These are phyloP conservation scores for Steinernema scapterisci DNA, from an alignment of 2,888 invertebrate genomes.

Conservation along the genomic window DNA sequence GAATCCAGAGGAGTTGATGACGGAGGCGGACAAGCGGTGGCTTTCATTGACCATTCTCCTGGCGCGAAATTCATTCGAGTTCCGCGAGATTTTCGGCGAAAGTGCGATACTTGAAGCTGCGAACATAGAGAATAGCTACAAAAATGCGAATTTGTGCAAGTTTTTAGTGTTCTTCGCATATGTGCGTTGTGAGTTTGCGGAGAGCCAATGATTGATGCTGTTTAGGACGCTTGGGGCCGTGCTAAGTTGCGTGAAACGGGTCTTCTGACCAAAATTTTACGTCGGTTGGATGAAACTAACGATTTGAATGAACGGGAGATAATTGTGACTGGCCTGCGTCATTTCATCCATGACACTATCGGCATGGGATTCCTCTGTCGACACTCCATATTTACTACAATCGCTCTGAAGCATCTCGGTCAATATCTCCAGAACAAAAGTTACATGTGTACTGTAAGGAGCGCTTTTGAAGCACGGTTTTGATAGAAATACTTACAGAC, in stretches of 20 bases:
- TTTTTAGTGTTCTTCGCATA: conserved; percentile 41
- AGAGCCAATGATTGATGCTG: not conserved
- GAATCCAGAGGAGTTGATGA: not conserved
- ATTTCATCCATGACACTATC: conserved; percentile 37
- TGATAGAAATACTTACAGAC: conserved; percentile 40
- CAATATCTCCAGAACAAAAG: conserved; percentile 33
- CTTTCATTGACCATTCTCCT: conserved; percentile 37
- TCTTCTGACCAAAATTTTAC: conserved; percentile 53
- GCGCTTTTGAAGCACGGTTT: not conserved
- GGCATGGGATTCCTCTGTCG: conserved; percentile 34
- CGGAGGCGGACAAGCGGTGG: conserved; percentile 34
- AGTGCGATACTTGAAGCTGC: conserved; percentile 37
- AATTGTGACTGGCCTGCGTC: conserved; percentile 29
- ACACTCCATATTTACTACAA: conserved; percentile 23
- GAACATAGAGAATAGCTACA: not conserved
- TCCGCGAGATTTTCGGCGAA: conserved; percentile 43
- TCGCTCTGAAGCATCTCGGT: conserved; percentile 33
- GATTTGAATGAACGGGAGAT: not conserved
- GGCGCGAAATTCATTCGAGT: conserved; percentile 39
- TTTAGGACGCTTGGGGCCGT: conserved; percentile 60
- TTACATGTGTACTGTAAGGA: conserved; percentile 26
- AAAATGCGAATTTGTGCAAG: conserved; percentile 34
- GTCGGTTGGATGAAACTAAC: conserved; percentile 36
- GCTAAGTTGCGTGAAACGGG: conserved; percentile 53
- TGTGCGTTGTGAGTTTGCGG: conserved; percentile 16